Evolutionary conservation across 2,113 vertebrate genomes (phyloP).

Genomic region (Daubentonia madagascariensis): DNA sequence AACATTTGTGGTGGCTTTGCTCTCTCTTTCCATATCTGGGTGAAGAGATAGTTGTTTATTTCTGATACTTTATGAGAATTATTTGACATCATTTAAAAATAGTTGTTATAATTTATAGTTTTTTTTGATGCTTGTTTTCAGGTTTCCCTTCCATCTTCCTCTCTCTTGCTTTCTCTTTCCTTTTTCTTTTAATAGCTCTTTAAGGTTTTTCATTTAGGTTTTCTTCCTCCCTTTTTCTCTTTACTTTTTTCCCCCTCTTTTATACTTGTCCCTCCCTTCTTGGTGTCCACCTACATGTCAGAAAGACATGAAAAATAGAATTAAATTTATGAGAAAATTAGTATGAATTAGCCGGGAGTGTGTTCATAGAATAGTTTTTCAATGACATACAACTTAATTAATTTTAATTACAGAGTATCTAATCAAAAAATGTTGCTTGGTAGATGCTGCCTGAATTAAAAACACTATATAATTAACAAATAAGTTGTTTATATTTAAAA

Average conservation of each 20-base stretch:
- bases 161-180: neutral
- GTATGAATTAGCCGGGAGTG: neutral
- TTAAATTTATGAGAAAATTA: slow-evolving; percentile 35
- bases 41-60: neutral
- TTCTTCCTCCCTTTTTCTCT: neutral
- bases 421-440: neutral
- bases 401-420: neutral
- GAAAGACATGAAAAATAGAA: slow-evolving; percentile 15
- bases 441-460: neutral
- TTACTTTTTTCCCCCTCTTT: too few relatives aligned
- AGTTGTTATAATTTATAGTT: neutral
- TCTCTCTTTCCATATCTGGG: neutral
- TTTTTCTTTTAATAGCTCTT: neutral
- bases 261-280: neutral
- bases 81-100: slow-evolving; percentile 19
- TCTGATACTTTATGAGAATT: neutral
- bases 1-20: neutral
- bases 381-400: neutral
- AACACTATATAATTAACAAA: neutral
- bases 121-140: slow-evolving; percentile 14
- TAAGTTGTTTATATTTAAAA: neutral
- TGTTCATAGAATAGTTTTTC: neutral
- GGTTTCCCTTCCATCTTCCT: neutral
- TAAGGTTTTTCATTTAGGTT: neutral
- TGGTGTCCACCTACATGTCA: neutral